Evolutionary conservation across 2,797 vertebrate species (phyloP), one percentile per base, ranked within the genome.

Genomic region (Psittacula derbiana): DNA sequence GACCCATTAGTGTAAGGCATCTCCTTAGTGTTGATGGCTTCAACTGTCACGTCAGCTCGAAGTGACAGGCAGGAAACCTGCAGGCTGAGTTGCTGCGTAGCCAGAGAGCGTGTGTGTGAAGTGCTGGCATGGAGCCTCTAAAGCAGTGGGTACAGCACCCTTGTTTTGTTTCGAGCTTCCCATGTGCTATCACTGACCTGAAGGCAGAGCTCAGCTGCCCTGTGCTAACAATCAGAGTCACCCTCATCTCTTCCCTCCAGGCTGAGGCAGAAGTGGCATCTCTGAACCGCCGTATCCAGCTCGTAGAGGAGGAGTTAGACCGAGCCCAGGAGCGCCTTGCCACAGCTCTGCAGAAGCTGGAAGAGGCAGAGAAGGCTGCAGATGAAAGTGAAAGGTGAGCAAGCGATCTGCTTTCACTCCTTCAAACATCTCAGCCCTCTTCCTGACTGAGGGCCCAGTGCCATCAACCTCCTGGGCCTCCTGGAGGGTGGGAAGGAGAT

Each of bases 351-450:
- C 98, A 98, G 52, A 99, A 99, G 88, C 97, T 99, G 93, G 98
- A 99, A 38, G 99, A 99, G 93, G 98, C 99, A 0, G 99, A 99
- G 97, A 99, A 99, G 79, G 97, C 97, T 0, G 99, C 99, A 0
- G 99, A 99, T 40, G 99, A 99, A 96, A 99, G 99, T 0, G 99
- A 99, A 97, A 98, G 99, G 99, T 99, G 79, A 80, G 97, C 38
- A 30, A 60, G 27, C 28, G 30, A 44, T 64, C 55, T 74, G 71
- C 40, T n/a, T 0, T 30, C 16, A 1, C 20, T 67, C 16, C 2
- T 7, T 47, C 28, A 24, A 2, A 17, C 15, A 3, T 4, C 6
- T 83, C 7, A 0, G 52, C 15, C 0, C 2, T 8, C 27, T 33
- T 88, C 38, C 50, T 28, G 64, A 27, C 40, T 2, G 3, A 46